Base-by-base conservation (phyloP, 2,113 vertebrate genomes). In the Cisticola juncidis region DNA sequence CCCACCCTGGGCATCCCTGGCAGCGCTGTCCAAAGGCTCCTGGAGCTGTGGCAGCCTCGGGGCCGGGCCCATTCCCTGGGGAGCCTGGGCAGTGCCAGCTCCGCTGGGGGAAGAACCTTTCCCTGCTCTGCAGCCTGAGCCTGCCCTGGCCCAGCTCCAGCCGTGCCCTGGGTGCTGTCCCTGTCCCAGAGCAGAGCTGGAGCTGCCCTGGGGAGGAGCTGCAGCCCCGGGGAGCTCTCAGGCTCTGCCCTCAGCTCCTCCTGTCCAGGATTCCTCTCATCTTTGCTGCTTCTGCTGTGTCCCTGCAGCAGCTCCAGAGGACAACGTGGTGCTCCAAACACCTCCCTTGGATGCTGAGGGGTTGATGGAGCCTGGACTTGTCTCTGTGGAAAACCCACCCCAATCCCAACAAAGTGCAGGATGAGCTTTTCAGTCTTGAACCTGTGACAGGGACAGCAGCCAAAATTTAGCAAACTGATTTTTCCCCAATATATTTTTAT, bases 331-430 rank as follows among this genome's bases (percentile, higher is more conserved):
- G 61, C 44, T 80, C 48, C 33, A 22, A 18, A n/a, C 26, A 3
- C 31, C 53, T 31, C 33, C 10, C 47, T 2, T 12, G 21, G 45
- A 23, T 5, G 31, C 13, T 0, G 0, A 13, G 29, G 6, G 36
- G 13, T 9, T 7, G 26, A 38, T 60, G 22, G 24, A 88, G 31
- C 61, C 57, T 40, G 66, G 33, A 25, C 4, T 36, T 70, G 22
- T 20, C 31, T 8, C 25, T 11, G 0, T 1, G 25, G 36, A 28
- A 14, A 0, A 48, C 35, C 7, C 2, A 50, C 42, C 33, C 36
- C 45, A 50, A 19, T 21, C 38, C 60, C 15, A 45, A 19, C 14
- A 12, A 85, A 61, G 33, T 3, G 4, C 53, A 45, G 33, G 36
- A 33, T 12, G 14, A 73, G 11, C 16, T 23, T 24, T 57, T 10